Evolutionary conservation across 2,113 vertebrate species (phyloP).

Genomic region (Cyanoliseus patagonus): DNA sequence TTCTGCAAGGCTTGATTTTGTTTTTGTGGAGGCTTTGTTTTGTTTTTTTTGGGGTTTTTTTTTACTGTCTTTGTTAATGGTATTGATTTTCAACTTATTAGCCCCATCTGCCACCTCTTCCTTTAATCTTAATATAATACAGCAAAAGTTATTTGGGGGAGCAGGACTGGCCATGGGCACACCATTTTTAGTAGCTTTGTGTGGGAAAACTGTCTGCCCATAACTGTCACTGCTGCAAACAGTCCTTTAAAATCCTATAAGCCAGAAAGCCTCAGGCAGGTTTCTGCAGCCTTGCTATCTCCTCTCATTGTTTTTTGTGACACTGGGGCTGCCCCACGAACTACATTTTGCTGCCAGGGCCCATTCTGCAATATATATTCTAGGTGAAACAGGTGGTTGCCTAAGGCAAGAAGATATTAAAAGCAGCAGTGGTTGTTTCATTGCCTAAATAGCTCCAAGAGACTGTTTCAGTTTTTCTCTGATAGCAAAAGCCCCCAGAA

Average conservation of each 20-base stretch:
- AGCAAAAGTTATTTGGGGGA: background rate
- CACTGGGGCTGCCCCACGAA: conserved; percentile 10
- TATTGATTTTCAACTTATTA: conserved; percentile 43
- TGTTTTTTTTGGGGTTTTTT: background rate
- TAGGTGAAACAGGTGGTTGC: conserved; percentile 45
- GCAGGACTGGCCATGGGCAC: background rate
- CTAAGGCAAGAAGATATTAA: conserved; percentile 46
- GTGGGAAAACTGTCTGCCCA: conserved; percentile 9
- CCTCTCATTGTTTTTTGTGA: conserved; percentile 28
- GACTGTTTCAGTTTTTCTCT: background rate
- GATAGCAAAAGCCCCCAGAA: background rate
- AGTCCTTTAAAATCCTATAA: conserved; percentile 1
- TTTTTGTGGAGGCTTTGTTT: background rate
- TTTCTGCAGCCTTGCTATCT: conserved; percentile 63
- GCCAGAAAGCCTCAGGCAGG: conserved; percentile 26
- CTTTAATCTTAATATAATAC: conserved; percentile 32
- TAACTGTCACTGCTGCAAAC: conserved; percentile 25
- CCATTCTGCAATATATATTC: background rate
- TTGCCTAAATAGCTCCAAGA: conserved; percentile 25
- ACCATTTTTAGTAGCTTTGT: conserved; percentile 4
- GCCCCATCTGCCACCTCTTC: conserved; percentile 1
- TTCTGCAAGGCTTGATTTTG: background rate
- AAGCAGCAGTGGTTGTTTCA: conserved; percentile 37
- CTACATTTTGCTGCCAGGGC: conserved; percentile 12
- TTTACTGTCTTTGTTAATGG: conserved; percentile 5